phyloP scores from a whole-genome alignment of 2,888 invertebrate species.

The Cylindroiulus punctatus region DNA sequence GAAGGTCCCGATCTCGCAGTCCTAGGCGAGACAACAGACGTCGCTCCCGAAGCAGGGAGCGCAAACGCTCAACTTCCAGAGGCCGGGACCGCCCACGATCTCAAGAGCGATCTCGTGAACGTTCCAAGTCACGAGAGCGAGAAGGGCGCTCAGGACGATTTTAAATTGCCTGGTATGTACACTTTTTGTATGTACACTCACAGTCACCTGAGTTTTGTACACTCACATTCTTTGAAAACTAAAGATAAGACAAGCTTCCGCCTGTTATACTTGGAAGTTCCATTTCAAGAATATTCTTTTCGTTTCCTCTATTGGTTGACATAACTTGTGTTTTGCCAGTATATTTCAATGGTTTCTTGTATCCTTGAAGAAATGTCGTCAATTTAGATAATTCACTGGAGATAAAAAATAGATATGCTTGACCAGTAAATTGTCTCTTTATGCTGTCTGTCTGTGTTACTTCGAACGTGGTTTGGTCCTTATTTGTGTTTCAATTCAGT shows the following conservation, averaged over 20 bases:
- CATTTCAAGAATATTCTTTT: not conserved
- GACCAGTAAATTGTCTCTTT: not conserved
- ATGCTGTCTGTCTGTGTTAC: too few relatives aligned
- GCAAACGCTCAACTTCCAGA: conserved; percentile 58
- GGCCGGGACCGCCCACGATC: conserved; percentile 64
- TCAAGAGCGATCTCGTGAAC: conserved; percentile 60
- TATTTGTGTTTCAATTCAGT: not conserved
- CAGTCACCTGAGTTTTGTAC: conserved; percentile 45
- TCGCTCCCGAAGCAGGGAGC: conserved; percentile 53
- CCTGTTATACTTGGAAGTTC: not conserved
- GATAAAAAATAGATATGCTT: conserved; percentile 3
- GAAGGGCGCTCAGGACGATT: conserved; percentile 72
- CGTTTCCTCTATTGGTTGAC: not conserved
- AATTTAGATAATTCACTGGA: not conserved
- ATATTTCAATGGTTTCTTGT: not conserved
- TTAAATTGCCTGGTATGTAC: conserved; percentile 62
- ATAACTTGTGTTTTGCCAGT: not conserved
- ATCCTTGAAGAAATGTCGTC: conserved; percentile 7
- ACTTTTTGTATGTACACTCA: conserved; percentile 12
- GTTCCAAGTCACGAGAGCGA: conserved; percentile 63
- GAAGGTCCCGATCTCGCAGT: conserved; percentile 59
- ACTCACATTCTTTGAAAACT: conserved; percentile 46
- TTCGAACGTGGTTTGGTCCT: not conserved
- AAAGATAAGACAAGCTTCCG: not conserved
- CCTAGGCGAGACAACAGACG: conserved; percentile 54